These are phyloP conservation scores for Panopea generosa DNA, from an alignment of 2,888 invertebrate species.

Conservation along the genomic window DNA sequence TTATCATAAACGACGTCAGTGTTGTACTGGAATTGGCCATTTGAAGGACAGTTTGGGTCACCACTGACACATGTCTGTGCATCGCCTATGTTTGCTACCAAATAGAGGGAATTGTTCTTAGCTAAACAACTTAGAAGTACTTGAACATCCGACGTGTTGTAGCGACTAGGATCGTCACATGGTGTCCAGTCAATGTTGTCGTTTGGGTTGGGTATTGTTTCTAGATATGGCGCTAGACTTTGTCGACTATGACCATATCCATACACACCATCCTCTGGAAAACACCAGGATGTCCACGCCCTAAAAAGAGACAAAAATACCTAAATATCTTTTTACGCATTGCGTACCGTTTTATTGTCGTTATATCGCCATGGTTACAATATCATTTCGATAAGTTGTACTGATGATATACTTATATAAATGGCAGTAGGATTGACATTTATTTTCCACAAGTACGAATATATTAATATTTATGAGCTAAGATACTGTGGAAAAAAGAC, in stretches of 20 bases:
- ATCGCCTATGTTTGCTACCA: constrained; percentile 51
- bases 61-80: constrained; percentile 22
- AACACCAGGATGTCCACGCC: constrained; percentile 39
- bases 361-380: no score
- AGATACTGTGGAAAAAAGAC: no score
- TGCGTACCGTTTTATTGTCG: no score
- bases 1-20: constrained; percentile 89
- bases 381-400: no score
- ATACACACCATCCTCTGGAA: constrained; percentile 38
- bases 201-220: constrained; percentile 37
- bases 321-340: no score
- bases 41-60: constrained; percentile 67
- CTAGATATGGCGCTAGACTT: constrained; percentile 23
- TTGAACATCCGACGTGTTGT: constrained; percentile 42
- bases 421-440: no score
- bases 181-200: constrained; percentile 80
- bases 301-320: constrained; percentile 23
- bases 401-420: no score
- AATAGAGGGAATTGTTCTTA: constrained; percentile 84
- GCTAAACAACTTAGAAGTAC: constrained; percentile 87
- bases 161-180: constrained; percentile 67
- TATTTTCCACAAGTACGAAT: no score
- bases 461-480: no score
- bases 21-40: constrained; percentile 87
- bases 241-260: constrained; percentile 17